Percentiles rank a stretch among this genome's conserved stretches.
Evolutionary conservation across 2,888 invertebrate genomes (phyloP).

Genomic region (Argynnis bischoffii): DNA sequence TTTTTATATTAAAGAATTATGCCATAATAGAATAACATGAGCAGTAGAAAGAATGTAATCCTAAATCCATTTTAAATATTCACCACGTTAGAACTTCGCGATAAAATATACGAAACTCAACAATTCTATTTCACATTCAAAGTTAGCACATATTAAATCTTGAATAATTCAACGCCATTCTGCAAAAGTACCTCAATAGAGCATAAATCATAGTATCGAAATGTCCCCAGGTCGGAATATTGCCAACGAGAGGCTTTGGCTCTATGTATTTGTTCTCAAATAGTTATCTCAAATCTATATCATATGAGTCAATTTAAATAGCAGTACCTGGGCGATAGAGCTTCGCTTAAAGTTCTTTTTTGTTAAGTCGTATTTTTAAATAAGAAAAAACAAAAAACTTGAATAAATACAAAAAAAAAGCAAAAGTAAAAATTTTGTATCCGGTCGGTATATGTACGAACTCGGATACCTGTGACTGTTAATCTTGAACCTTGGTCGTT

Average conservation of each 20-base stretch:
- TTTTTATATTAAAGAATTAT: neutral
- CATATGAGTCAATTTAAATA: too few species aligned
- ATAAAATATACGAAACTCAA: slow-evolving; percentile 26
- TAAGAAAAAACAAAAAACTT: too few species aligned
- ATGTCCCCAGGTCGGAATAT: slow-evolving; percentile 29
- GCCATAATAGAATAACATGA: slow-evolving; percentile 1
- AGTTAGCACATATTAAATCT: slow-evolving; percentile 33
- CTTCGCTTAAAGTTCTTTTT: too few species aligned
- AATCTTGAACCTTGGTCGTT: too few species aligned
- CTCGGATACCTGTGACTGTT: too few species aligned
- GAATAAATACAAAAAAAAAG: too few species aligned
- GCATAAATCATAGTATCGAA: slow-evolving; percentile 34
- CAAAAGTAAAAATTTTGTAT: too few species aligned
- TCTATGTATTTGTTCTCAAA: too few species aligned
- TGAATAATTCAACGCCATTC: slow-evolving; percentile 35
- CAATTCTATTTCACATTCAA: slow-evolving; percentile 23
- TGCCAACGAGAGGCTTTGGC: slow-evolving; percentile 14
- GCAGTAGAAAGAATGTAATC: slow-evolving; percentile 2
- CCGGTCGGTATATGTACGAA: too few species aligned
- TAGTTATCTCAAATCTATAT: too few species aligned
- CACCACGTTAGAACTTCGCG: slow-evolving; percentile 18
- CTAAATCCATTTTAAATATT: slow-evolving; percentile 19
- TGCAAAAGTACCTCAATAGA: slow-evolving; percentile 27
- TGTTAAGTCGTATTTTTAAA: too few species aligned
- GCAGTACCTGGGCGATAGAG: too few species aligned